Evolutionary conservation across 1,140 invertebrate species (phyloP).

Genomic region (Euura lappo): DNA sequence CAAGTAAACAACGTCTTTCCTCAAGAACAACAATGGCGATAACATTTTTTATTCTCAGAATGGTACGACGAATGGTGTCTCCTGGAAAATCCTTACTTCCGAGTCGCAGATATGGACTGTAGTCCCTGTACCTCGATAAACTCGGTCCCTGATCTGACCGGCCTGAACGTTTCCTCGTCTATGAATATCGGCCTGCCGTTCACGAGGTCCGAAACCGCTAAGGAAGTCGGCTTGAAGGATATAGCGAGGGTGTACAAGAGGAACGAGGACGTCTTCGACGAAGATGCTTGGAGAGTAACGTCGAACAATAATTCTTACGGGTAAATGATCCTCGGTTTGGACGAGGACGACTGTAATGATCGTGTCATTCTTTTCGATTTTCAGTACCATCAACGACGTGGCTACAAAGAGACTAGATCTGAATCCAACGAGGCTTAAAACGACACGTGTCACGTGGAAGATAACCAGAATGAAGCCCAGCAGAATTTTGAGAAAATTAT

Average conservation of each 20-base stretch:
- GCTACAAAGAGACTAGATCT: conserved; percentile 41
- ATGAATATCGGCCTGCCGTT: conserved; percentile 53
- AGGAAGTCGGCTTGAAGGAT: conserved; percentile 42
- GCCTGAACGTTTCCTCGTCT: conserved; percentile 43
- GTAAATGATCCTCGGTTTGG: conserved; percentile 26
- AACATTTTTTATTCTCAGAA: conserved; percentile 54
- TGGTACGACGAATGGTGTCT: conserved; percentile 82
- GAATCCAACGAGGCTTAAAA: conserved; percentile 33
- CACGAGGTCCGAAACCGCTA: conserved; percentile 36
- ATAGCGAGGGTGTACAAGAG: conserved; percentile 57
- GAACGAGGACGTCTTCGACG: conserved; percentile 60
- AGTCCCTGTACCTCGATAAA: conserved; percentile 74
- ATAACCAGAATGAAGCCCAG: conserved; percentile 73
- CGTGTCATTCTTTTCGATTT: conserved; percentile 35
- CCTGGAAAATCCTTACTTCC: conserved; percentile 77
- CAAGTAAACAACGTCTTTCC: conserved; percentile 38
- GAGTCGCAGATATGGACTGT: conserved; percentile 74
- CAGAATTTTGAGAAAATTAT: conserved; percentile 68
- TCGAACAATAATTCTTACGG: conserved; percentile 56
- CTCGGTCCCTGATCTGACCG: conserved; percentile 64
- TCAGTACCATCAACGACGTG: conserved; percentile 43
- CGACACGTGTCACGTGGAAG: conserved; percentile 65
- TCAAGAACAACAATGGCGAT: conserved; percentile 19
- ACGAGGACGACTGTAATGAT: conserved; percentile 10
- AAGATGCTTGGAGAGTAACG: conserved; percentile 61